phyloP scores from a whole-genome alignment of 2,113 vertebrate species.

The Pelodiscus sinensis region DNA sequence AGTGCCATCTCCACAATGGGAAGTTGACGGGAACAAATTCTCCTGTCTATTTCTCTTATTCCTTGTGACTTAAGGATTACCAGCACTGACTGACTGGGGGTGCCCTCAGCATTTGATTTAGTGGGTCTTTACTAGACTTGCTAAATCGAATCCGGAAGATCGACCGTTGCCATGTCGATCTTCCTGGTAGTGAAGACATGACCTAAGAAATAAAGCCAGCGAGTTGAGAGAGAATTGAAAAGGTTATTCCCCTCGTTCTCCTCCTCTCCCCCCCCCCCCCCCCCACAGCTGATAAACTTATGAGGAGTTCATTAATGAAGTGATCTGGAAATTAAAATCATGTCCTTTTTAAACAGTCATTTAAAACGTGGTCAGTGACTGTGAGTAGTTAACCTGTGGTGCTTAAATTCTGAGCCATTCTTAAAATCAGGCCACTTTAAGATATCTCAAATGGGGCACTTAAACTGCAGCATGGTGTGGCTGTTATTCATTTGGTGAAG shows the following conservation, averaged over 20 bases:
- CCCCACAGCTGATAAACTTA: neutral
- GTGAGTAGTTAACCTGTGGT: neutral
- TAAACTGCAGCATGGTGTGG: too few relatives aligned
- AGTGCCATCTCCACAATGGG: too few relatives aligned
- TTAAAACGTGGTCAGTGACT: neutral
- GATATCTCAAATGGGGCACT: neutral
- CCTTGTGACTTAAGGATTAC: too few relatives aligned
- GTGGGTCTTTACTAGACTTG: too few relatives aligned
- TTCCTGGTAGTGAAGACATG: too few relatives aligned
- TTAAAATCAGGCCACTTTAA: neutral
- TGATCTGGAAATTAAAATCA: neutral
- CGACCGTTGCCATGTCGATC: too few relatives aligned
- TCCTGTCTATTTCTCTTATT: too few relatives aligned
- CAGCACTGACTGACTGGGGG: too few relatives aligned
- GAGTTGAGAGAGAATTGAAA: neutral
- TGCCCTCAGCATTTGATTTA: too few relatives aligned
- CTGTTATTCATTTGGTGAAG: neutral
- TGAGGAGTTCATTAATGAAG: neutral
- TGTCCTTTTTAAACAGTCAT: neutral
- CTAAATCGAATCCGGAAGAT: too few relatives aligned
- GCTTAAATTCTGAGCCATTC: neutral
- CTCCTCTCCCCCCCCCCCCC: too few relatives aligned
- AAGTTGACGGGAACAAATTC: too few relatives aligned
- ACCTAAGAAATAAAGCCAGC: conserved; percentile 22
- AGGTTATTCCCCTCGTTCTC: neutral